These are phyloP conservation scores for Trissonchulus latispiculum DNA, from an alignment of 2,888 invertebrate genomes.

Conservation along the genomic window DNA sequence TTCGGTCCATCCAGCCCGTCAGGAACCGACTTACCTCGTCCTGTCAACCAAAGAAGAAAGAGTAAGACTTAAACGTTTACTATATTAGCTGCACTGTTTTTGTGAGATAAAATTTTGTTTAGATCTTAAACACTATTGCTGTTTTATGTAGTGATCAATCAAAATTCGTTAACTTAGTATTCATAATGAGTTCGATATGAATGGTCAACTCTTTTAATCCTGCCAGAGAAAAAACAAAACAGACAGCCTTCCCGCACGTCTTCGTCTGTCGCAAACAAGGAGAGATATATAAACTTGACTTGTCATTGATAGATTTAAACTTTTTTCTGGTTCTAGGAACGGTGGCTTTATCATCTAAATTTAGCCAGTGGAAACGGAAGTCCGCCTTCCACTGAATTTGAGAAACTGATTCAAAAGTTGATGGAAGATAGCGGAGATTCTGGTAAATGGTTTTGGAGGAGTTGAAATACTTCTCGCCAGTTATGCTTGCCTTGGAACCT, in stretches of 20 bases:
- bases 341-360: constrained; percentile 60
- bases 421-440: constrained; percentile 93
- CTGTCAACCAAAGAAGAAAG: constrained; percentile 86
- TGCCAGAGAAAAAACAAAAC: no score
- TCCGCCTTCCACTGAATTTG: constrained; percentile 85
- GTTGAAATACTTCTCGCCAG: no score
- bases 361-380: constrained; percentile 73
- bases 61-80: constrained; percentile 55
- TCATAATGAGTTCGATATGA: no score
- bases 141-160: no score
- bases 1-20: constrained; percentile 82
- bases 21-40: constrained; percentile 83
- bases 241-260: no score
- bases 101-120: not conserved
- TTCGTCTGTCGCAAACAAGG: no score
- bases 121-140: no score
- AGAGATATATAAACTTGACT: no score
- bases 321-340: constrained; percentile 50
- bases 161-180: no score
- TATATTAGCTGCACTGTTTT: not conserved
- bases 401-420: constrained; percentile 83
- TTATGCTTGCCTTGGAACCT: no score
- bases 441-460: constrained; percentile 55
- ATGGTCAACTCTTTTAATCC: no score
- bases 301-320: no score